Conservation (phyloP, 2,113 vertebrate genomes). For the Protobothrops flavoviridis region DNA sequence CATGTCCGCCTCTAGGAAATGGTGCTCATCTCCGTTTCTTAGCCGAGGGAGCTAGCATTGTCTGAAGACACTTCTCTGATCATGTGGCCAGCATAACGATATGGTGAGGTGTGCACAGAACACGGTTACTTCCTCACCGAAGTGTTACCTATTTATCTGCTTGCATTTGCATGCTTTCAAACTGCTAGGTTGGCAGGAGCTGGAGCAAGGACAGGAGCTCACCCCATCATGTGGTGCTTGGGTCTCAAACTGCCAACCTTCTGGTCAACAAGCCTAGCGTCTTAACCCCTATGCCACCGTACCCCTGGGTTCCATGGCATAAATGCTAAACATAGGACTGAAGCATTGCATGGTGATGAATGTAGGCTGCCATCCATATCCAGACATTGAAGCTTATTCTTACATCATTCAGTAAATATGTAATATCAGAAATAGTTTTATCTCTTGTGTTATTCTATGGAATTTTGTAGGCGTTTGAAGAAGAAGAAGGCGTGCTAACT, state of each 20-base stretch:
- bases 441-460: not conserved
- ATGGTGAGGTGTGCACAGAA: not conserved
- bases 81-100: not conserved
- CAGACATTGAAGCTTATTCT: not conserved
- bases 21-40: not conserved
- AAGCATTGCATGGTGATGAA: not conserved
- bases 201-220: not conserved
- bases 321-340: not conserved
- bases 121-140: not conserved
- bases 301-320: not conserved
- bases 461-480: not conserved
- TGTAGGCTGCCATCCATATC: not conserved
- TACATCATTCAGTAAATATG: not conserved
- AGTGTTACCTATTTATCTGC: not conserved
- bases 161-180: not conserved
- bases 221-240: not conserved
- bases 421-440: not conserved
- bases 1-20: not conserved
- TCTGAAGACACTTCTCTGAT: not conserved
- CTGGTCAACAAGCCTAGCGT: not conserved
- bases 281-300: not conserved
- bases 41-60: not conserved
- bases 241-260: not conserved
- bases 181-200: not conserved
- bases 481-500: not conserved